phyloP scores from a whole-genome alignment of 2,797 vertebrate genomes.

The Xenentodon cancila region DNA sequence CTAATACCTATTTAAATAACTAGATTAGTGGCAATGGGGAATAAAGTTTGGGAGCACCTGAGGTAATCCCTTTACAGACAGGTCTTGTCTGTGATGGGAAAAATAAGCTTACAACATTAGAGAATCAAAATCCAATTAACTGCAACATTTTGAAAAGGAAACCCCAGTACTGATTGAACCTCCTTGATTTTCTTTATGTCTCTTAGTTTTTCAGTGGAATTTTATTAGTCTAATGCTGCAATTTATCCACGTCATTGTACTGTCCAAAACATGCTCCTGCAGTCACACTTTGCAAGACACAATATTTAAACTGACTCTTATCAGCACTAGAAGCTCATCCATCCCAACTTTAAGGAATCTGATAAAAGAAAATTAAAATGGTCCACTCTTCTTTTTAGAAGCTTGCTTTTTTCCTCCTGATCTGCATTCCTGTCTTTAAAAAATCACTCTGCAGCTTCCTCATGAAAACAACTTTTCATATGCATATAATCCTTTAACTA shows the following conservation, averaged over 20 bases:
- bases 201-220: neutral
- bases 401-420: too few relatives aligned
- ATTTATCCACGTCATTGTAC: neutral
- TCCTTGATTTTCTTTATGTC: conserved; percentile 1
- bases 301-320: too few relatives aligned
- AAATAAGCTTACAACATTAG: conserved; percentile 30
- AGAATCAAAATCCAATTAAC: conserved; percentile 22
- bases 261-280: too few relatives aligned
- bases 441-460: too few relatives aligned
- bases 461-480: too few relatives aligned
- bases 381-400: too few relatives aligned
- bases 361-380: too few relatives aligned
- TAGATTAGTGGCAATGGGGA: conserved; percentile 31
- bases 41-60: conserved; percentile 7
- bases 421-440: too few relatives aligned
- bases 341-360: too few relatives aligned
- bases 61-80: conserved; percentile 32
- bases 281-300: too few relatives aligned
- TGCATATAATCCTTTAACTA: too few relatives aligned
- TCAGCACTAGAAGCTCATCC: too few relatives aligned
- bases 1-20: conserved; percentile 35
- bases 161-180: neutral
- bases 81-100: conserved; percentile 12
- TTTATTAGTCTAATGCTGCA: neutral
- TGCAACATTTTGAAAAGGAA: conserved; percentile 13